Conservation (phyloP, 2,888 invertebrate species). For the Pheosia tremula region DNA sequence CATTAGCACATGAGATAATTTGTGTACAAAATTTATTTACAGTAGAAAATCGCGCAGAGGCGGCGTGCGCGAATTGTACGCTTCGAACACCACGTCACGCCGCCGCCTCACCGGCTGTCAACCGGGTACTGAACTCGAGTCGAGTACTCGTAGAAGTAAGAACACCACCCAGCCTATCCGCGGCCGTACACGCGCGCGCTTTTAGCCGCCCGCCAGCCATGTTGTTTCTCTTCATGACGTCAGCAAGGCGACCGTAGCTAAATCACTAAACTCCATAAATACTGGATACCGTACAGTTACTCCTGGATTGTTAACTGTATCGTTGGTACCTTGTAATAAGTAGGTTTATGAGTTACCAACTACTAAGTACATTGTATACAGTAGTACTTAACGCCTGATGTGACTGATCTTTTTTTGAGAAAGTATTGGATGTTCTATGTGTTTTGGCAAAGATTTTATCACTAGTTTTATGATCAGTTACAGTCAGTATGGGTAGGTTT, state of each 20-base stretch:
- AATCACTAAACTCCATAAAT: background rate
- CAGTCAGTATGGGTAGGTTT: no score
- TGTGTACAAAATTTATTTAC: constrained; percentile 73
- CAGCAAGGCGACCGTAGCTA: constrained; percentile 43
- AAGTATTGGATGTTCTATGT: no score
- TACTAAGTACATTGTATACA: no score
- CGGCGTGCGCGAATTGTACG: constrained; percentile 72
- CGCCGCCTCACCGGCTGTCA: constrained; percentile 82
- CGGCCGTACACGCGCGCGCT: constrained; percentile 63
- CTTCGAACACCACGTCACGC: constrained; percentile 60
- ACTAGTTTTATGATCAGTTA: no score
- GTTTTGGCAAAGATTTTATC: no score
- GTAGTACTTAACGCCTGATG: no score
- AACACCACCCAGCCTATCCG: constrained; percentile 51
- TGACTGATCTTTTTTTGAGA: no score
- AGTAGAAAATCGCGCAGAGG: constrained; percentile 76
- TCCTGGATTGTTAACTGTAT: no score
- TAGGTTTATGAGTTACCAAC: no score
- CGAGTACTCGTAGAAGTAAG: constrained; percentile 54
- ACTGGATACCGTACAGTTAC: no score
- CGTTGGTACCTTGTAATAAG: no score
- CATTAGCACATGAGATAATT: constrained; percentile 51
- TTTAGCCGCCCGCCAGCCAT: constrained; percentile 67
- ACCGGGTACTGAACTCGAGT: constrained; percentile 81
- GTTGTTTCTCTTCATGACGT: constrained; percentile 72